phyloP scores from a whole-genome alignment of 1,140 invertebrate genomes.

The Drosophila kanapiae region DNA sequence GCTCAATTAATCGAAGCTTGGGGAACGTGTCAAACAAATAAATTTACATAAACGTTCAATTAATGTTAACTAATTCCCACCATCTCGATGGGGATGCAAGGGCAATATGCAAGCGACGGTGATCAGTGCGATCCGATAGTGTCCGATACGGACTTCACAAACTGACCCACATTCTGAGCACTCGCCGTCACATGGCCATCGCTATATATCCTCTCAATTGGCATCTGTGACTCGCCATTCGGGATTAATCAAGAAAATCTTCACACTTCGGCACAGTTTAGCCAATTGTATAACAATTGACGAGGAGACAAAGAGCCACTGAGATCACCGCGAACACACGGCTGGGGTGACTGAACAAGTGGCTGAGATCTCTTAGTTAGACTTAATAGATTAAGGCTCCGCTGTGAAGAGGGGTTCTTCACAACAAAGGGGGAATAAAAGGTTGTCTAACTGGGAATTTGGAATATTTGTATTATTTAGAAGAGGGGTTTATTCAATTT shows the following conservation, averaged over 20 bases:
- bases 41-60: slow-evolving; percentile 67
- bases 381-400: neutral
- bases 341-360: slow-evolving; percentile 25
- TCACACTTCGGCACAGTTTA: slow-evolving; percentile 39
- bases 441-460: no score
- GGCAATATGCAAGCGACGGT: slow-evolving; percentile 18
- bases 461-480: neutral
- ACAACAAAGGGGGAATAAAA: neutral
- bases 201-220: slow-evolving; percentile 51
- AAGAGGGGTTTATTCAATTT: no score
- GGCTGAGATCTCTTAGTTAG: slow-evolving; percentile 10
- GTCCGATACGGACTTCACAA: slow-evolving; percentile 14
- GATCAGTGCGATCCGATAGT: slow-evolving; percentile 57
- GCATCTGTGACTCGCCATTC: slow-evolving; percentile 15
- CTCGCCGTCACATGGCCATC: slow-evolving; percentile 16
- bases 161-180: slow-evolving; percentile 47
- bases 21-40: slow-evolving; percentile 63
- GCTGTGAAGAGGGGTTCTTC: neutral
- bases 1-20: slow-evolving; percentile 62
- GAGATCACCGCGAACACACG: slow-evolving; percentile 2
- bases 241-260: slow-evolving; percentile 52
- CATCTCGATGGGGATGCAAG: slow-evolving; percentile 45
- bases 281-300: slow-evolving; percentile 52
- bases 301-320: slow-evolving; percentile 16
- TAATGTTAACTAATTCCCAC: slow-evolving; percentile 60